A percentile compares a stretch with the other conserved stretches of the same genome.
Evolutionary conservation across 2,888 invertebrate species (phyloP).

Genomic region (Oxycera nigricornis): DNA sequence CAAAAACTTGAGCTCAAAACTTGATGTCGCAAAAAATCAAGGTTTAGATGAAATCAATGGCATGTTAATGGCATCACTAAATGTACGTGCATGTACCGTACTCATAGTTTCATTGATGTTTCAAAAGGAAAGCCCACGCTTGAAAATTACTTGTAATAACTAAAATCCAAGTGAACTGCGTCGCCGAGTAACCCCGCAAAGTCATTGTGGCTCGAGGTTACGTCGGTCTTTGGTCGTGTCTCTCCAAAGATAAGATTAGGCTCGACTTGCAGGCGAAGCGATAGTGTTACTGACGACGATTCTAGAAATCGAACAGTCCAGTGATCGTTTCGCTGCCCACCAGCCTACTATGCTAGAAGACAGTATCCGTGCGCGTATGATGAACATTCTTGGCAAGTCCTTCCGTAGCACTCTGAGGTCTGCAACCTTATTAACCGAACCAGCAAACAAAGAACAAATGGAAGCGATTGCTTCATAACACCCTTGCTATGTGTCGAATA

Average conservation of each 20-base stretch:
- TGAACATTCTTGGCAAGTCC: neutral
- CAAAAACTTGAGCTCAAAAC: too few relatives aligned
- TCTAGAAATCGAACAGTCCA: neutral
- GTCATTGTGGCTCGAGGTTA: conserved; percentile 28
- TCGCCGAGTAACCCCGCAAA: conserved; percentile 27
- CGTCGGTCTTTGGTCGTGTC: conserved; percentile 30
- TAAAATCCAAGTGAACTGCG: conserved; percentile 16
- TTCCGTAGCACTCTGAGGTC: too few relatives aligned
- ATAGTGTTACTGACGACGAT: neutral
- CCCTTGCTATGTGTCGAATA: too few relatives aligned
- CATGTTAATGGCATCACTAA: too few relatives aligned
- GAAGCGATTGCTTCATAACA: too few relatives aligned
- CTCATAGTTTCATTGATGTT: neutral
- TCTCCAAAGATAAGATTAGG: conserved; percentile 26
- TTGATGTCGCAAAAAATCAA: too few relatives aligned
- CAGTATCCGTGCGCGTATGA: neutral
- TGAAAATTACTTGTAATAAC: conserved; percentile 27
- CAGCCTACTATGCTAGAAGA: neutral
- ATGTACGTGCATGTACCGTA: too few relatives aligned
- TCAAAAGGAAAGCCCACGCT: conserved; percentile 36
- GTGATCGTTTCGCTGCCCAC: conserved; percentile 5
- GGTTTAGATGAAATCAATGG: too few relatives aligned
- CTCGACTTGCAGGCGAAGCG: neutral
- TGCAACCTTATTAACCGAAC: too few relatives aligned
- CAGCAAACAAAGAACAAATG: too few relatives aligned